A percentile compares a stretch with the other conserved stretches of the same genome.
Conservation (phyloP, 2,797 vertebrate species). For the Tokudaia muenninki region DNA sequence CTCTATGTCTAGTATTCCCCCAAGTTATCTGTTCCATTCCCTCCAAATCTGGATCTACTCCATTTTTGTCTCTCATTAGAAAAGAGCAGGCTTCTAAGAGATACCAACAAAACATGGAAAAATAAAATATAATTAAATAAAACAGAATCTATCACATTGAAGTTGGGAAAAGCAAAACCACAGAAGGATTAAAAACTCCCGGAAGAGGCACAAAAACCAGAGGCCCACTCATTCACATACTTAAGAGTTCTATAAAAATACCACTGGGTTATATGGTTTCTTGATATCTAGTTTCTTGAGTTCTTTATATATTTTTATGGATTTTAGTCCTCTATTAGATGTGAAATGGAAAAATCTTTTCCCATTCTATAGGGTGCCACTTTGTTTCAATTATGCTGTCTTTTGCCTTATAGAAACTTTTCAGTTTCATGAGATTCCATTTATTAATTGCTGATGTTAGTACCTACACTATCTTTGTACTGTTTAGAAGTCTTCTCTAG, state of each 20-base stretch:
- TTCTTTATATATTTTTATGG: not conserved
- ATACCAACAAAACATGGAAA: not conserved
- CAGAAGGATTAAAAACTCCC: too few relatives aligned
- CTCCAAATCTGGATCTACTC: too few relatives aligned
- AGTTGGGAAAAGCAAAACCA: not conserved
- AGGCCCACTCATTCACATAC: not conserved
- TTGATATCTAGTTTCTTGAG: not conserved
- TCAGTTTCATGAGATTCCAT: not conserved
- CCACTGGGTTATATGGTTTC: not conserved
- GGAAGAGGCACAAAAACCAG: not conserved
- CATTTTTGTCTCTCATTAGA: not conserved
- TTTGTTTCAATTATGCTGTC: not conserved
- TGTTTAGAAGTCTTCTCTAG: not conserved
- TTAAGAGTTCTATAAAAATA: not conserved
- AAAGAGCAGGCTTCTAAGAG: not conserved
- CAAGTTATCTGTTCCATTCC: too few relatives aligned
- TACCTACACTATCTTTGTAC: not conserved
- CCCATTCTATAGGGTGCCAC: too few relatives aligned
- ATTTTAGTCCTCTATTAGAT: not conserved
- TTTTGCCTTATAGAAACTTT: not conserved
- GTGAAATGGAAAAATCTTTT: not conserved
- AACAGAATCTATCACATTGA: not conserved
- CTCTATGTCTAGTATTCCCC: not conserved
- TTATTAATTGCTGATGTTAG: not conserved
- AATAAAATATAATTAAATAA: not conserved